Conservation (phyloP, 2,888 invertebrate genomes). For the Synanthedon vespiformis region DNA sequence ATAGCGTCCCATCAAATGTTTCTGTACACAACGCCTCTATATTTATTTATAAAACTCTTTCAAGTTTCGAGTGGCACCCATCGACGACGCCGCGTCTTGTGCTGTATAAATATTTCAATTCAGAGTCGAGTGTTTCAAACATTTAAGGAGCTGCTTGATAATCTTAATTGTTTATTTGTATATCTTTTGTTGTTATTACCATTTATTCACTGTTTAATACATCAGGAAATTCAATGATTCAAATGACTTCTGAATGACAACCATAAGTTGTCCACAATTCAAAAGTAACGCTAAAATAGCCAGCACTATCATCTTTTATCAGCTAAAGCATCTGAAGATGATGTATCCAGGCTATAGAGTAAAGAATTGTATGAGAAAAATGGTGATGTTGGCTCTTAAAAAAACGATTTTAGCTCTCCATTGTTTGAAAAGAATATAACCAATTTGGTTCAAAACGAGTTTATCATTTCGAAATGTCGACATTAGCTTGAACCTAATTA, state of each 20-base stretch:
- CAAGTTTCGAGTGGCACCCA: slow-evolving; percentile 36
- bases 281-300: no score
- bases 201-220: no score
- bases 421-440: slow-evolving; percentile 36
- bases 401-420: slow-evolving; percentile 27
- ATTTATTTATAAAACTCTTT: slow-evolving; percentile 64
- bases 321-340: no score
- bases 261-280: no score
- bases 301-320: no score
- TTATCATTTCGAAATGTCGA: slow-evolving; percentile 29
- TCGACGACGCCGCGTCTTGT: slow-evolving; percentile 26
- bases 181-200: no score
- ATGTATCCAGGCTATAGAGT: no score
- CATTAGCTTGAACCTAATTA: slow-evolving; percentile 36
- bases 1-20: slow-evolving; percentile 53
- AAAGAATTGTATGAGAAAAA: slow-evolving; percentile 18
- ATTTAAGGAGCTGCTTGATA: slow-evolving; percentile 15
- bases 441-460: slow-evolving; percentile 31
- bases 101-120: slow-evolving; percentile 43
- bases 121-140: slow-evolving; percentile 12
- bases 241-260: no score
- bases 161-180: slow-evolving; percentile 15
- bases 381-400: slow-evolving; percentile 21
- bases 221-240: no score
- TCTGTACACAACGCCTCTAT: slow-evolving; percentile 41